A percentile compares a stretch with the other conserved stretches of the same genome.
Conservation (phyloP, 2,888 invertebrate genomes). For the Hirtodrosophila histrioides region DNA sequence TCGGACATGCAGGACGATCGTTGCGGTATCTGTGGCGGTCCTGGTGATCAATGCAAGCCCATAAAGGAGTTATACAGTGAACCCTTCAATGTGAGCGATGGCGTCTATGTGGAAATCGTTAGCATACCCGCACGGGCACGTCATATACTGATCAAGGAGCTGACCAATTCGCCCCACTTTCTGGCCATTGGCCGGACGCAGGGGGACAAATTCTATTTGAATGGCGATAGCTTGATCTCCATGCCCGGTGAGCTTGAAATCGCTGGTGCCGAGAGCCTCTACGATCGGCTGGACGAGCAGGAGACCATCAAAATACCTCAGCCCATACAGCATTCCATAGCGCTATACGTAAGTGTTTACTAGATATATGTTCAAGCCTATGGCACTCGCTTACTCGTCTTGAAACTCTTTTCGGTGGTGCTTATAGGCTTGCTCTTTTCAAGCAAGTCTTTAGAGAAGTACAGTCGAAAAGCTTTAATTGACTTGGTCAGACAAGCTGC, state of each 20-base stretch:
- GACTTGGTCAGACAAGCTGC: too few species aligned
- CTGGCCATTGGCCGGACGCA: constrained; percentile 91
- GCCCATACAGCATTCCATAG: constrained; percentile 91
- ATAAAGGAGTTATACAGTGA: constrained; percentile 85
- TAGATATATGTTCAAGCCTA: too few species aligned
- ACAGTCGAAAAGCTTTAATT: too few species aligned
- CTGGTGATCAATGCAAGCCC: constrained; percentile 91
- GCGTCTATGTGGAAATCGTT: constrained; percentile 86
- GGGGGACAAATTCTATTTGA: constrained; percentile 89
- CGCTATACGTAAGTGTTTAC: constrained; percentile 88
- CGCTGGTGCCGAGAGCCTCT: constrained; percentile 91
- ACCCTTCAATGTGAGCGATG: constrained; percentile 86
- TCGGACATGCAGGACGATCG: constrained; percentile 92
- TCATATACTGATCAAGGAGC: constrained; percentile 91
- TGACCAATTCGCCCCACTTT: constrained; percentile 90
- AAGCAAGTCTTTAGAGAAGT: too few species aligned
- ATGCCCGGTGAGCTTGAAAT: constrained; percentile 92
- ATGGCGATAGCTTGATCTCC: constrained; percentile 90
- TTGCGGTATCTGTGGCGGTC: constrained; percentile 94
- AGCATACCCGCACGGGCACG: constrained; percentile 92
- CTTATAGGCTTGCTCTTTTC: too few species aligned
- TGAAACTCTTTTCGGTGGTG: too few species aligned
- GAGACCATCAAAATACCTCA: constrained; percentile 93
- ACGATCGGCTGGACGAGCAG: constrained; percentile 90
- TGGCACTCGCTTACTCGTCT: too few species aligned